Percentiles rank a stretch among this genome's conserved stretches.
phyloP scores from a whole-genome alignment of 2,888 invertebrate genomes.

The Lepidocyrtinus sp. region DNA sequence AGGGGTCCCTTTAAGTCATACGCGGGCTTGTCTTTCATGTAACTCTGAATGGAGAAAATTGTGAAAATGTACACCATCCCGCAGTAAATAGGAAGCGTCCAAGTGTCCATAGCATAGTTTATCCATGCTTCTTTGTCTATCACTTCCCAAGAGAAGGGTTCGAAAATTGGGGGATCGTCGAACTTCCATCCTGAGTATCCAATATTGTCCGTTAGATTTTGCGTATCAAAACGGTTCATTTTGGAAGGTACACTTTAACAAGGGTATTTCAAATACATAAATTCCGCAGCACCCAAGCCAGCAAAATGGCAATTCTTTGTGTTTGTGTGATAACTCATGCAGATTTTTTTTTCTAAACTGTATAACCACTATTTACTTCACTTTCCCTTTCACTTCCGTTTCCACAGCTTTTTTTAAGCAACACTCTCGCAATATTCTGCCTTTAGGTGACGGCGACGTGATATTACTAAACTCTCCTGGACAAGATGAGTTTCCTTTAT shows the following conservation, averaged over 20 bases:
- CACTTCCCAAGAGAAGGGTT: conserved; percentile 56
- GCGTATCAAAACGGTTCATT: conserved; percentile 43
- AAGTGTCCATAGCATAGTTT: conserved; percentile 61
- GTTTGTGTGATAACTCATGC: too few species aligned
- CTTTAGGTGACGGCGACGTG: too few species aligned
- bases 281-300: too few species aligned
- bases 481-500: conserved; percentile 35
- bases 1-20: conserved; percentile 60
- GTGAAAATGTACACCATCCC: conserved; percentile 59
- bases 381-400: neutral
- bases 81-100: conserved; percentile 61
- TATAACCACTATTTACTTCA: too few species aligned
- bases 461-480: conserved; percentile 37
- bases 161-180: conserved; percentile 57
- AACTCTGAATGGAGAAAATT: conserved; percentile 61
- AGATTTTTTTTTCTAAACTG: conserved; percentile 3
- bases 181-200: conserved; percentile 58
- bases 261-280: neutral
- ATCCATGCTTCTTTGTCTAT: conserved; percentile 62
- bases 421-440: too few species aligned
- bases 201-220: conserved; percentile 51
- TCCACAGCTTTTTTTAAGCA: conserved; percentile 19
- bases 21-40: conserved; percentile 62
- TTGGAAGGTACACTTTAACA: neutral
- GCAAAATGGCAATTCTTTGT: too few species aligned